phyloP scores from a whole-genome alignment of 2,797 vertebrate genomes.

The Chaenodraco wilsoni region DNA sequence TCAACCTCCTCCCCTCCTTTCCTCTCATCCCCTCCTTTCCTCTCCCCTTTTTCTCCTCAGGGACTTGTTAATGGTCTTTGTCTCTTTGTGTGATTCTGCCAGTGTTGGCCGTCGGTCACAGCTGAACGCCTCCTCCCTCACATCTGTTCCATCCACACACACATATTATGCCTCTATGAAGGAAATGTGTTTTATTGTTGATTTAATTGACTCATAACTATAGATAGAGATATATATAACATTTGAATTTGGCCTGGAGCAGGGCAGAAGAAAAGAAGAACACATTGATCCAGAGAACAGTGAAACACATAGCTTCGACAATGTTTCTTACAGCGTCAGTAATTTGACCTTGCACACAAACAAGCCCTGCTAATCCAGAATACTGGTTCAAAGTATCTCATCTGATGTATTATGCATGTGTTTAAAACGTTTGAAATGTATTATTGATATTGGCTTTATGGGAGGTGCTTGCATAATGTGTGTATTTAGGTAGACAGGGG shows the following conservation, averaged over 20 bases:
- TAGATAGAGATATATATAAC: background rate
- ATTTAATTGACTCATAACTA: background rate
- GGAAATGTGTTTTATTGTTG: background rate
- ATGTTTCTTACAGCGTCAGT: background rate
- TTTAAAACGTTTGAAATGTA: too few species aligned
- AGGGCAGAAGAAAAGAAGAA: background rate
- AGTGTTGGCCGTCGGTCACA: constrained; percentile 16
- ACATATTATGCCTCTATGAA: too few species aligned
- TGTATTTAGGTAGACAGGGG: too few species aligned
- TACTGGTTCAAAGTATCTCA: too few species aligned
- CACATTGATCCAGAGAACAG: background rate
- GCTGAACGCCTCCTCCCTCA: constrained; percentile 2
- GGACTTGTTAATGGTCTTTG: constrained; percentile 32
- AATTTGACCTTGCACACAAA: background rate
- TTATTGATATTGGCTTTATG: too few species aligned
- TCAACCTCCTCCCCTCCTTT: background rate
- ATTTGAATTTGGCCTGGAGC: background rate
- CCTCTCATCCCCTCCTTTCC: background rate
- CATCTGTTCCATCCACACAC: constrained; percentile 1
- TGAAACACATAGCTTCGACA: background rate
- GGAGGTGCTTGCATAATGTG: too few species aligned
- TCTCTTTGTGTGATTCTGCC: constrained; percentile 25
- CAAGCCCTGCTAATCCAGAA: too few species aligned
- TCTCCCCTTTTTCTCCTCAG: constrained; percentile 1
- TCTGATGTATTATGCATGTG: too few species aligned